phyloP scores from a whole-genome alignment of 2,888 invertebrate genomes.

The Leptogaster cylindrica region DNA sequence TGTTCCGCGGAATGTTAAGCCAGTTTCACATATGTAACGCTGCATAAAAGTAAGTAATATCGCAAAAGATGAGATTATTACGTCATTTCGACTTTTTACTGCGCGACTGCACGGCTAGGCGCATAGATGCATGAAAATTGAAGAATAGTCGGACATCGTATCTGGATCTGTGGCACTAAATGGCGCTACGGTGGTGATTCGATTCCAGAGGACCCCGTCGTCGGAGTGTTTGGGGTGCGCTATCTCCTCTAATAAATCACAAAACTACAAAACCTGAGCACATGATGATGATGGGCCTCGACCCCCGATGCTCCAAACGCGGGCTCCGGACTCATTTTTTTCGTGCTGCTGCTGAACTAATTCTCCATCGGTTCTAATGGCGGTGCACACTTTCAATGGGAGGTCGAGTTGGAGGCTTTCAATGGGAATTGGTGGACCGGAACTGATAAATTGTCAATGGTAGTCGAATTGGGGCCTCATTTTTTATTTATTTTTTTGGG shows the following conservation, averaged over 20 bases:
- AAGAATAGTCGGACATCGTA: slow-evolving; percentile 6
- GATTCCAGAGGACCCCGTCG: background rate
- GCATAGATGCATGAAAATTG: slow-evolving; percentile 38
- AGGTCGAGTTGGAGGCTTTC: slow-evolving; percentile 33
- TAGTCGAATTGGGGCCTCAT: slow-evolving; percentile 25
- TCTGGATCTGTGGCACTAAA: slow-evolving; percentile 11
- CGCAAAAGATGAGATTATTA: slow-evolving; percentile 34
- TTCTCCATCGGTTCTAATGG: slow-evolving; percentile 27
- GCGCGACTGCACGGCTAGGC: background rate
- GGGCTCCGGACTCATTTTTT: slow-evolving; percentile 10
- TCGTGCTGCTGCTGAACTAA: slow-evolving; percentile 23
- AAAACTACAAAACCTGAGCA: slow-evolving; percentile 35
- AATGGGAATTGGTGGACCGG: slow-evolving; percentile 25
- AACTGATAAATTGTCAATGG: slow-evolving; percentile 40
- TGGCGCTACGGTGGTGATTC: background rate
- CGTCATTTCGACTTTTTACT: slow-evolving; percentile 27
- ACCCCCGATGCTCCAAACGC: slow-evolving; percentile 37
- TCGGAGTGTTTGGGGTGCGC: slow-evolving; percentile 35
- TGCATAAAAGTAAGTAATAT: slow-evolving; percentile 24
- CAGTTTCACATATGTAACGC: slow-evolving; percentile 30
- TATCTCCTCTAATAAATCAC: slow-evolving; percentile 38
- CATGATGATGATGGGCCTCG: too few species aligned
- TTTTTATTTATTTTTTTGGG: slow-evolving; percentile 35
- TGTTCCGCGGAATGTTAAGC: slow-evolving; percentile 17
- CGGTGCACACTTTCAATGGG: slow-evolving; percentile 28